phyloP scores from a whole-genome alignment of 1,140 invertebrate species.

The Brachionus manjavacas region DNA sequence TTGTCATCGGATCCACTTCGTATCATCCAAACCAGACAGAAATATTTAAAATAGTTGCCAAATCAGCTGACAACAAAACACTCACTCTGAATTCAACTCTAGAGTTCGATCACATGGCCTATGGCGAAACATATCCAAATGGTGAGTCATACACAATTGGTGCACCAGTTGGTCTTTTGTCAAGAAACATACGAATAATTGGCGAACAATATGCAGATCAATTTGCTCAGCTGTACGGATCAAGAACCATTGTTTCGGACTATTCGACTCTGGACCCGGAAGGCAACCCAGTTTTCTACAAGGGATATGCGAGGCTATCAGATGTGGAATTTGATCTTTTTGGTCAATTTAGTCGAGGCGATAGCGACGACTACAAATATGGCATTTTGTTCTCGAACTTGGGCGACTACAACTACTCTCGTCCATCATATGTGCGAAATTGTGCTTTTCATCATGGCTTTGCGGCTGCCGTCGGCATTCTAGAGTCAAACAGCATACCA shows the following conservation, averaged over 20 bases:
- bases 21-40: conserved; percentile 25
- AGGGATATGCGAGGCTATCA: conserved; percentile 9
- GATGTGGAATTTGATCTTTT: not conserved
- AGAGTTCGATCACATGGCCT: not conserved
- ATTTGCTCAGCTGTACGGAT: conserved; percentile 50
- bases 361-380: conserved; percentile 21
- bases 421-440: conserved; percentile 35
- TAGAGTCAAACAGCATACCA: not conserved
- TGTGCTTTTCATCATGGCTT: conserved; percentile 5
- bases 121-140: not conserved
- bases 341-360: conserved; percentile 22
- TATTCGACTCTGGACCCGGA: conserved; percentile 17
- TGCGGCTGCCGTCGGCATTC: conserved; percentile 11
- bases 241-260: conserved; percentile 48
- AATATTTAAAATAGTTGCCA: conserved; percentile 21
- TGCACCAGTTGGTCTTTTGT: conserved; percentile 53
- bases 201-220: conserved; percentile 48
- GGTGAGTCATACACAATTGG: conserved; percentile 44
- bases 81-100: not conserved
- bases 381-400: conserved; percentile 16
- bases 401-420: conserved; percentile 41
- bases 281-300: not conserved
- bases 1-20: conserved; percentile 23
- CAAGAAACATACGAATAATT: conserved; percentile 52
- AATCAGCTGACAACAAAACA: conserved; percentile 1